Evolutionary conservation across 2,888 invertebrate species (phyloP), one percentile per base, ranked within the genome.

Genomic region (Watsonalla binaria): DNA sequence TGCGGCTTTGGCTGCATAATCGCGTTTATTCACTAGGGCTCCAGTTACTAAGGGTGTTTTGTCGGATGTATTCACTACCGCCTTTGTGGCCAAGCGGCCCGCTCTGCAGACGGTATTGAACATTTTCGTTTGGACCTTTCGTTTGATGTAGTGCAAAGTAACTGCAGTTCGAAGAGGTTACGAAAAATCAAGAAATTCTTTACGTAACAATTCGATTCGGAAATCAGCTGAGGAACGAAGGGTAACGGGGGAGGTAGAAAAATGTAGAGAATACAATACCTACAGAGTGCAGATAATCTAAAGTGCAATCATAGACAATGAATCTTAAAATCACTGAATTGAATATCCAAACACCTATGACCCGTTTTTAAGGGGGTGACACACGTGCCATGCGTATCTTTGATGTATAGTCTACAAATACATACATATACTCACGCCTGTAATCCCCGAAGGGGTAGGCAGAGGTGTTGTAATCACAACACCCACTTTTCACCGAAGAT

Each of bases 71-170:
- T 86, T 86, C 56, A 84, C 84, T 84, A 86, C 86, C 80, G 89
- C 79, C 80, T 81, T 90, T 66, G 90, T 83, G 80, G 86, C 88
- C 81, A 89, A 71, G 68, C 86, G 87, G 79, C 90, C 86, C 74
- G 83, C 84, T 83, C 86, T 89, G 76, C 86, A 86, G 77, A 88
- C 89, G 82, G 90, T 86, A 85, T 88, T 85, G 72, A 89, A 90
- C 90, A 90, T 89, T 76, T 84, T 86, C 76, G 75, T 75, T 74
- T 72, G 71, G 61, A 51, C 66, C 68, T 72, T 62, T 78, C 73
- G 77, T 71, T 82, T 68, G 77, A 73, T 65, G 69, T 68, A 72
- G 70, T 70, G 74, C 74, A 78, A 67, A 78, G 75, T 78, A 63
- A 63, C 66, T 64, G 46, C 39, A 42, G 52, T 47, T 63, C 58